Percentiles rank a stretch among this genome's conserved stretches.
Evolutionary conservation across 1,140 invertebrate genomes (phyloP).

Genomic region (Dryas iulia): DNA sequence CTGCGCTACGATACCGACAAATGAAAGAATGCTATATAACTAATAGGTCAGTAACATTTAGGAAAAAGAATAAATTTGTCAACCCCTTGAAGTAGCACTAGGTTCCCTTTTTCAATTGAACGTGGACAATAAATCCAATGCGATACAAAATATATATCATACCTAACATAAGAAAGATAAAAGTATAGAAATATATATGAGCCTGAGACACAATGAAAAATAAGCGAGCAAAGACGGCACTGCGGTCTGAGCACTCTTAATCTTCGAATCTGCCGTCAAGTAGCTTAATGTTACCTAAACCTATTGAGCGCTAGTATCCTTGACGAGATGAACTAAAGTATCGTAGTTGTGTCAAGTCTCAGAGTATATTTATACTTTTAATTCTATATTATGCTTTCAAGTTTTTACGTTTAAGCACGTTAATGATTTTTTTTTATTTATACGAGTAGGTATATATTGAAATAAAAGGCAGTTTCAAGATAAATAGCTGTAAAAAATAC

Average conservation of each 20-base stretch:
- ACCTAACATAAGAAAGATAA: neutral
- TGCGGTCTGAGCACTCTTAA: neutral
- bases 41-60: too few species aligned
- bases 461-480: too few species aligned
- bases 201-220: neutral
- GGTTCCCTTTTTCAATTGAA: too few species aligned
- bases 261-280: slow-evolving; percentile 2
- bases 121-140: neutral
- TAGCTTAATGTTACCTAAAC: neutral
- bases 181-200: neutral
- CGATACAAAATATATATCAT: neutral
- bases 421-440: too few species aligned
- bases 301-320: slow-evolving; percentile 4
- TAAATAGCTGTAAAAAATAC: too few species aligned
- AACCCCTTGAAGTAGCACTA: too few species aligned
- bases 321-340: slow-evolving; percentile 1
- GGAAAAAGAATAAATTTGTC: too few species aligned
- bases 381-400: neutral
- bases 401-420: neutral
- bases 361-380: neutral
- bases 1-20: too few species aligned
- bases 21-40: too few species aligned
- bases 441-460: neutral
- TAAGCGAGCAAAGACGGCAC: neutral
- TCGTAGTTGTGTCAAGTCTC: neutral